A percentile compares a stretch with the other conserved stretches of the same genome.
These are phyloP conservation scores for Gephyroberyx darwinii DNA, from an alignment of 2,797 vertebrate species.

Conservation along the genomic window DNA sequence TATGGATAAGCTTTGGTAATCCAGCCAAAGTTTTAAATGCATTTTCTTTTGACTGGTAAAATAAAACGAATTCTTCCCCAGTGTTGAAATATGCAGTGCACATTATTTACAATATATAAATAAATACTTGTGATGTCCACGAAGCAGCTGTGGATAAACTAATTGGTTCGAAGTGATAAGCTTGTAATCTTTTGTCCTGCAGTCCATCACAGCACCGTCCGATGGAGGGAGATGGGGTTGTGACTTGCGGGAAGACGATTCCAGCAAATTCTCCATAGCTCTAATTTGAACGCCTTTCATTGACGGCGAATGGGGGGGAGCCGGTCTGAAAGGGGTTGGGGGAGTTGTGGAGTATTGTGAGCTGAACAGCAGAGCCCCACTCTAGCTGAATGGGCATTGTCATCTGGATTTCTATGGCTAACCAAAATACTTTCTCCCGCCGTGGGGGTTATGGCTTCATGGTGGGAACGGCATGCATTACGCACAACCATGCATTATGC, in stretches of 20 bases:
- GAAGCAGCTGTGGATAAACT: slow-evolving; percentile 32
- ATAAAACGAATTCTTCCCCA: not conserved
- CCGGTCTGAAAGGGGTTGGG: slow-evolving; percentile 38
- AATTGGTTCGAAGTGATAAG: slow-evolving; percentile 23
- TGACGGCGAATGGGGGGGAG: slow-evolving; percentile 52
- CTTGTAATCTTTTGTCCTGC: slow-evolving; percentile 24
- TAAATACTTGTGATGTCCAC: not conserved
- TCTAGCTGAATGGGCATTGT: slow-evolving; percentile 82
- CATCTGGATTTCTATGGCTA: slow-evolving; percentile 82
- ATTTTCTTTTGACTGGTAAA: slow-evolving; percentile 15
- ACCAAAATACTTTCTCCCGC: slow-evolving; percentile 80
- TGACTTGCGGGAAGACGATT: slow-evolving; percentile 64
- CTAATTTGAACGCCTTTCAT: slow-evolving; percentile 70
- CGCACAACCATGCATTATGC: slow-evolving; percentile 35
- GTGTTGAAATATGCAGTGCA: not conserved
- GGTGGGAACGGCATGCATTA: slow-evolving; percentile 69
- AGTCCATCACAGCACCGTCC: slow-evolving; percentile 18
- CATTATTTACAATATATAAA: not conserved
- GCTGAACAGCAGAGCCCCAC: slow-evolving; percentile 77
- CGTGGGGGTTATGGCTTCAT: slow-evolving; percentile 70
- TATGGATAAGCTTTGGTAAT: slow-evolving; percentile 77
- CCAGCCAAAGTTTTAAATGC: slow-evolving; percentile 60
- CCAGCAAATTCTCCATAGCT: slow-evolving; percentile 62
- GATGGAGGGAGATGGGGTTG: slow-evolving; percentile 36
- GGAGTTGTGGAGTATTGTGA: slow-evolving; percentile 70